Conservation (phyloP, 2,797 vertebrate genomes). For the Caiman crocodilus region DNA sequence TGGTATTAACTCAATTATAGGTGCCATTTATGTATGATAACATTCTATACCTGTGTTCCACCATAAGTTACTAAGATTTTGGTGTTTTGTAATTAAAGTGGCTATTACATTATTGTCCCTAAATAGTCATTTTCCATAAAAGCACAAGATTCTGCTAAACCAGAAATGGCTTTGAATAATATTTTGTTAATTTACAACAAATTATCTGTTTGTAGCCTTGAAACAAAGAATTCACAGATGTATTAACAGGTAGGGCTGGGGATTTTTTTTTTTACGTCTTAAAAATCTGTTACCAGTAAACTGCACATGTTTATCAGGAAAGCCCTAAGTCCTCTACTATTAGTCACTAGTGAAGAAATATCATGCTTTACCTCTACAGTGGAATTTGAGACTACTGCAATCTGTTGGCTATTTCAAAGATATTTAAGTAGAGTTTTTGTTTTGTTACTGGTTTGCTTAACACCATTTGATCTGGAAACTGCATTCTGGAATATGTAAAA, state of each 20-base stretch:
- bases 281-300: conserved; percentile 24
- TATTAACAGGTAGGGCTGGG: conserved; percentile 11
- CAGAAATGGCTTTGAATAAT: conserved; percentile 4
- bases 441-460: not conserved
- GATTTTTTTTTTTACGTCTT: conserved; percentile 12
- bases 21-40: conserved; percentile 13
- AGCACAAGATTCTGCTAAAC: not conserved
- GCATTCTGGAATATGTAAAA: not conserved
- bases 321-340: not conserved
- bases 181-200: conserved; percentile 13
- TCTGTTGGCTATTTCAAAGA: not conserved
- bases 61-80: conserved; percentile 40
- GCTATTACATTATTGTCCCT: conserved; percentile 21
- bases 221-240: conserved; percentile 14
- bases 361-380: not conserved
- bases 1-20: not conserved
- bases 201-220: not conserved
- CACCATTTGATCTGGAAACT: not conserved
- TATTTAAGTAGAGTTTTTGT: not conserved
- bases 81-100: conserved; percentile 11
- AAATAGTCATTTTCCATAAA: conserved; percentile 48
- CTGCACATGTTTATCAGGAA: conserved; percentile 24
- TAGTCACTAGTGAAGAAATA: not conserved
- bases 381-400: not conserved
- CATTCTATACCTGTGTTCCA: conserved; percentile 16